Percentiles rank a stretch among this genome's conserved stretches.
Evolutionary conservation across 2,888 invertebrate genomes (phyloP).

Genomic region (Leptopilina myrica): DNA sequence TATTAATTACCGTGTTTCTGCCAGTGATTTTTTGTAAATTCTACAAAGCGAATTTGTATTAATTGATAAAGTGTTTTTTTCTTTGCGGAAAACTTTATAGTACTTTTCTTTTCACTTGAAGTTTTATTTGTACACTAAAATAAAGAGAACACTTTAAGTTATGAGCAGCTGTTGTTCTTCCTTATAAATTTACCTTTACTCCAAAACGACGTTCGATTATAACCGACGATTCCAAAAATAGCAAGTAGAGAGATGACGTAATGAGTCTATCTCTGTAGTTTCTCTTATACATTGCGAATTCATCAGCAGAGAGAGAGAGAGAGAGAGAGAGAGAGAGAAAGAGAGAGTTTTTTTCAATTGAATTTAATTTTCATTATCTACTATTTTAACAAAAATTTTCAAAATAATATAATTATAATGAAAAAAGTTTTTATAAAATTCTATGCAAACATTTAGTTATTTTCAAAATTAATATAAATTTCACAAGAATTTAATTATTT

Average conservation of each 20-base stretch:
- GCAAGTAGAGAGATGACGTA: slow-evolving; percentile 71
- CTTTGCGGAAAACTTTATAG: slow-evolving; percentile 35
- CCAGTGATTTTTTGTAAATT: slow-evolving; percentile 37
- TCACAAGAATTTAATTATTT: too few relatives aligned
- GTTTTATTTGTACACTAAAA: slow-evolving; percentile 73
- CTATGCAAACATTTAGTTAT: too few relatives aligned
- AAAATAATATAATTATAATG: too few relatives aligned
- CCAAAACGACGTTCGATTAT: slow-evolving; percentile 58
- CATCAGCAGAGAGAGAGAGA: background rate
- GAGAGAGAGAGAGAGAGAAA: too few relatives aligned
- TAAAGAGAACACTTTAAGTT: slow-evolving; percentile 70
- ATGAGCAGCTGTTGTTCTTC: slow-evolving; percentile 60
- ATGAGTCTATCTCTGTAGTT: slow-evolving; percentile 65
- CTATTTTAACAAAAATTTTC: too few relatives aligned
- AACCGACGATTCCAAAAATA: slow-evolving; percentile 73
- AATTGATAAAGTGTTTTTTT: background rate
- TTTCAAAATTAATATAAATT: too few relatives aligned
- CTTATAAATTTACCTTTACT: slow-evolving; percentile 43
- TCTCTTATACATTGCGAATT: slow-evolving; percentile 58
- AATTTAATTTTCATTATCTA: too few relatives aligned
- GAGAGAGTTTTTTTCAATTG: background rate
- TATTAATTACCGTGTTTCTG: background rate
- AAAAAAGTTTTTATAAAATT: too few relatives aligned
- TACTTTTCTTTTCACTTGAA: slow-evolving; percentile 53
- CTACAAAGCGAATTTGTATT: slow-evolving; percentile 34